Conservation (phyloP, 2,113 vertebrate genomes). For the Ptychochromis oligacanthus region DNA sequence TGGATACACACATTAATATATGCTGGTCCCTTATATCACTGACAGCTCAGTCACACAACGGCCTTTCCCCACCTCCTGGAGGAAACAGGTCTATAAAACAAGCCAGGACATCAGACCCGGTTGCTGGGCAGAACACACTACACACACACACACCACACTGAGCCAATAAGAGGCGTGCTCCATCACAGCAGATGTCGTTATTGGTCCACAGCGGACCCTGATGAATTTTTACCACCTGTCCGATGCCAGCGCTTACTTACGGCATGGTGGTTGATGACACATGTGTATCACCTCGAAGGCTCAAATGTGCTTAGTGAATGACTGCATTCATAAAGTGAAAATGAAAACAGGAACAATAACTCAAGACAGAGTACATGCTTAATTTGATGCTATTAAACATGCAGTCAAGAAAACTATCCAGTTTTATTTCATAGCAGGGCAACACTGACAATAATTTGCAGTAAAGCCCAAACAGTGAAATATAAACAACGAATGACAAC, state of each 20-base stretch:
- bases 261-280: conserved; percentile 15
- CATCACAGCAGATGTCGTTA: conserved; percentile 49
- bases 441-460: background rate
- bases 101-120: conserved; percentile 63
- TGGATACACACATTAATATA: conserved; percentile 19
- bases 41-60: conserved; percentile 38
- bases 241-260: conserved; percentile 35
- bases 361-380: background rate
- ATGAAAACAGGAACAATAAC: background rate
- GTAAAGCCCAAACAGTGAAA: background rate
- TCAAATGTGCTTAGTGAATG: conserved; percentile 6
- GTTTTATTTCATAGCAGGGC: background rate
- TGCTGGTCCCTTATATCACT: conserved; percentile 14
- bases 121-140: conserved; percentile 74
- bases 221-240: conserved; percentile 59
- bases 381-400: background rate
- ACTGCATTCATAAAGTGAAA: background rate
- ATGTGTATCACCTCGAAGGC: background rate
- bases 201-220: conserved; percentile 53
- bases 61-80: conserved; percentile 33
- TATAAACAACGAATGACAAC: conserved; percentile 21
- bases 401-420: background rate
- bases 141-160: conserved; percentile 28
- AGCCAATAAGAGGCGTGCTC: conserved; percentile 63
- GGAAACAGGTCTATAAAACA: conserved; percentile 55